Percentiles rank a stretch among this genome's conserved stretches.
Conservation (phyloP, 2,113 vertebrate species). For the Phylloscopus trochilus region DNA sequence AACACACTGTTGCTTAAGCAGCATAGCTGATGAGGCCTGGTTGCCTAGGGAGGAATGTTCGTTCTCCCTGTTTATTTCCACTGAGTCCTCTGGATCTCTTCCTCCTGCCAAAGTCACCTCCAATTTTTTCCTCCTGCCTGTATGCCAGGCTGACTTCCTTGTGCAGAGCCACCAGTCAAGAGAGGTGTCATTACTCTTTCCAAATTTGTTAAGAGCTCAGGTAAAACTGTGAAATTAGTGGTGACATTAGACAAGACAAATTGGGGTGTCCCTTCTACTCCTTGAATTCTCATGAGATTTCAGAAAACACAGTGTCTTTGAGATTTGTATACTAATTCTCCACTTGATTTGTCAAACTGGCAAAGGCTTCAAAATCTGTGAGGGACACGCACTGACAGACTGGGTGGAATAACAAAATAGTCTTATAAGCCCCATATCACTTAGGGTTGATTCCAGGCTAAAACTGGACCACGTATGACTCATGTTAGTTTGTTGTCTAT, state of each 20-base stretch:
- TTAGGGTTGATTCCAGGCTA: not conserved
- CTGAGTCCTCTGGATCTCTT: not conserved
- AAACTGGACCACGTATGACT: not conserved
- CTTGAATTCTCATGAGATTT: not conserved
- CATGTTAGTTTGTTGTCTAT: not conserved
- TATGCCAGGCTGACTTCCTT: not conserved
- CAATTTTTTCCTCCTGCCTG: not conserved
- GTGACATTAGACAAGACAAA: not conserved
- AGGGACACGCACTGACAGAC: not conserved
- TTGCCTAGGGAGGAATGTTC: not conserved
- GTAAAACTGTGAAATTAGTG: not conserved
- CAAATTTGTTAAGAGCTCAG: not conserved
- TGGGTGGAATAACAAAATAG: not conserved
- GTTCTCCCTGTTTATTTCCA: not conserved
- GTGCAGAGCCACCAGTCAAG: not conserved
- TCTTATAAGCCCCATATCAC: accelerated
- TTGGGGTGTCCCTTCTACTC: not conserved
- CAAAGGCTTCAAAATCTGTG: not conserved
- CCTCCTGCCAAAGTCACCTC: not conserved
- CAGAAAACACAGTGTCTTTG: not conserved
- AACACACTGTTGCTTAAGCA: not conserved
- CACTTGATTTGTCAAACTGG: not conserved
- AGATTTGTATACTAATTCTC: not conserved
- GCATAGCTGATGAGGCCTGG: not conserved
- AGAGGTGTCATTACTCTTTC: not conserved